Base-by-base conservation (phyloP, 2,797 vertebrate genomes). In the Myotis pilosus region DNA sequence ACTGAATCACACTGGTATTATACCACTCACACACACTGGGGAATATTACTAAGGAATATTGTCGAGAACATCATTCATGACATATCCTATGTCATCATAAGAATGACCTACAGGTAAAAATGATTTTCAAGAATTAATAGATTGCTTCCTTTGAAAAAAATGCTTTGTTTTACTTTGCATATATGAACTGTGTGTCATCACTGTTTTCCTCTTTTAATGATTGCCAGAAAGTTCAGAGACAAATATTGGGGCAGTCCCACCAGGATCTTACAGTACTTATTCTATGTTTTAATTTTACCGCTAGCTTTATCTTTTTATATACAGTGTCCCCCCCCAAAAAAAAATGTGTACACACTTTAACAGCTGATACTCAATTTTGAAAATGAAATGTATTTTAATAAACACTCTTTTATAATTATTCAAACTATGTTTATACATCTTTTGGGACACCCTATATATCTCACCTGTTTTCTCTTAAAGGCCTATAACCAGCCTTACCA, bases 191-290 rank as follows among this genome's bases (percentile, higher is more conserved):
- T 81, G 16, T 68, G 19, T 76, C 36, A 60, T 68, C 28, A 44
- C 17, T 83, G 30, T 28, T 82, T 74, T 87, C 10, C 16, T 66
- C 36, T 55, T 78, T 91, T 47, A 85, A 20, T 53, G 33, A 68
- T 66, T 83, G 30, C 71, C 64, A 83, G 64, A 89, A 85, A 79
- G 4, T 96, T 93, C 36, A 87, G 38, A 91, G 36, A 30, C 22
- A 93, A 93, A 79, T 68, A 85, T 3, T 60, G 20, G n/a, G 3
- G 74, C 8, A 30, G 60, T 78, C 72, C 5, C 22, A 20, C 47
- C 19, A 93, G 69, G 19, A 69, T 64, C 47, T 89, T 74, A 86
- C 4, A 81, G 13, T 72, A 36, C 2, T n/a, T 4, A 15, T 28
- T 66, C 41, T 79, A 20, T 33, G 81, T 86, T 91, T 55, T 72